These are phyloP conservation scores for Stomorhina lunata DNA, from an alignment of 2,888 invertebrate genomes.

Conservation along the genomic window DNA sequence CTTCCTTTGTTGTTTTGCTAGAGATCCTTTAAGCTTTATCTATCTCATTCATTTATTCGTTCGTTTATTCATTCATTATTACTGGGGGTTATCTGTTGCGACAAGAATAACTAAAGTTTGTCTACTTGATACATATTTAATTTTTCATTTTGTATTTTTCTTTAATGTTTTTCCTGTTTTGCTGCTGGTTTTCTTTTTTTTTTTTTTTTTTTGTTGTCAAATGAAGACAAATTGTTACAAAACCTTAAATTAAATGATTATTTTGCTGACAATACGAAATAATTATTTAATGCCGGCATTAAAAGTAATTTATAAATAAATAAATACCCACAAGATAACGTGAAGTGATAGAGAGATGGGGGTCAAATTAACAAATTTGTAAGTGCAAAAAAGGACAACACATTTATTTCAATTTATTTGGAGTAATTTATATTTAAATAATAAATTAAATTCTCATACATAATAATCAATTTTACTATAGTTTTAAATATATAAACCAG, in stretches of 20 bases:
- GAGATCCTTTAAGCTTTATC: too few relatives aligned
- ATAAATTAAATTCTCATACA: not conserved
- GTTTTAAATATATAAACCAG: not conserved
- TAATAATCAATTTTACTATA: too few relatives aligned
- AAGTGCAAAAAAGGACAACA: not conserved
- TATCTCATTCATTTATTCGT: too few relatives aligned
- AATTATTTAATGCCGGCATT: not conserved
- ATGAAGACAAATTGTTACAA: conserved; percentile 3
- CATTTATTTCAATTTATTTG: not conserved
- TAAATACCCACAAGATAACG: too few relatives aligned
- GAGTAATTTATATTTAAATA: conserved; percentile 4
- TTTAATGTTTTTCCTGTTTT: too few relatives aligned
- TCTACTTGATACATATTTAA: not conserved
- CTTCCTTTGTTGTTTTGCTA: too few relatives aligned
- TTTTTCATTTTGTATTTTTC: not conserved
- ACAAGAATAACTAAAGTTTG: too few relatives aligned
- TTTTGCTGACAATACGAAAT: conserved; percentile 23
- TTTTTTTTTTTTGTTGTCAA: not conserved
- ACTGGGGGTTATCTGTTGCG: not conserved
- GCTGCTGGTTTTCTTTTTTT: too few relatives aligned
- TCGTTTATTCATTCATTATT: conserved; percentile 32
- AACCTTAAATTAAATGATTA: conserved; percentile 29
- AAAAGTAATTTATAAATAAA: not conserved
- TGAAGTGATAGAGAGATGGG: not conserved
- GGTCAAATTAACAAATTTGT: not conserved